Conservation (phyloP, 2,797 vertebrate species). For the Yasuhikotakia modesta region DNA sequence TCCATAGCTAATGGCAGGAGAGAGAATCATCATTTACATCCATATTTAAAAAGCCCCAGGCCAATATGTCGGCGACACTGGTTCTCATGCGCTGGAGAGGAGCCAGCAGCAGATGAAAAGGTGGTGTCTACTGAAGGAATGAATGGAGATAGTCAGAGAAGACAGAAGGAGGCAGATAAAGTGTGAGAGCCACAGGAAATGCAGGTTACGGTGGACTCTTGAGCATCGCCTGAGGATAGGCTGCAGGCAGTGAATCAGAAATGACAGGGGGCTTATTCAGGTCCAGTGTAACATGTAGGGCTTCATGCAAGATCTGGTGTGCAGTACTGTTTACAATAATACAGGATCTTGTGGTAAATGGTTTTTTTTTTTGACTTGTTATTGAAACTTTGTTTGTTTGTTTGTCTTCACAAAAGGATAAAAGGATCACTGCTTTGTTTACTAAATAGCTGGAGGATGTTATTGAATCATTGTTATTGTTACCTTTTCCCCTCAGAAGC, state of each 20-base stretch:
- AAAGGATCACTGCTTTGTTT: neutral
- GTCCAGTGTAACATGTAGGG: constrained; percentile 21
- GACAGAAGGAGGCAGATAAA: constrained; percentile 26
- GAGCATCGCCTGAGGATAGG: constrained; percentile 38
- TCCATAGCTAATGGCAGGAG: constrained; percentile 39
- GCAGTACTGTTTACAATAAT: constrained; percentile 1
- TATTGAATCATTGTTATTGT: no score
- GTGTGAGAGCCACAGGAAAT: constrained; percentile 50
- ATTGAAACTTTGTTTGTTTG: neutral
- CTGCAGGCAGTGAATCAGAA: constrained; percentile 51
- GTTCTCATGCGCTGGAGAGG: constrained; percentile 43
- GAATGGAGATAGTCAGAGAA: constrained; percentile 48
- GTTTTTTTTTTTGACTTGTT: neutral
- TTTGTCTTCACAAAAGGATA: neutral
- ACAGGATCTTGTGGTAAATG: neutral
- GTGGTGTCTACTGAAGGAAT: constrained; percentile 38
- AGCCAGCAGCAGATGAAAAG: constrained; percentile 35
- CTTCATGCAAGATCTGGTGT: constrained; percentile 22
- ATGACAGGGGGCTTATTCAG: constrained; percentile 45
- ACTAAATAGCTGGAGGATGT: neutral
- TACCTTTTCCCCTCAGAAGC: neutral
- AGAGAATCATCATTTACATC: constrained; percentile 38
- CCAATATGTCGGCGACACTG: constrained; percentile 23
- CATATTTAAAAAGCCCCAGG: constrained; percentile 44
- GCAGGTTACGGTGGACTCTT: constrained; percentile 51